Conservation (phyloP, 1,140 invertebrate genomes). For the Neomicropteryx cornuta region DNA sequence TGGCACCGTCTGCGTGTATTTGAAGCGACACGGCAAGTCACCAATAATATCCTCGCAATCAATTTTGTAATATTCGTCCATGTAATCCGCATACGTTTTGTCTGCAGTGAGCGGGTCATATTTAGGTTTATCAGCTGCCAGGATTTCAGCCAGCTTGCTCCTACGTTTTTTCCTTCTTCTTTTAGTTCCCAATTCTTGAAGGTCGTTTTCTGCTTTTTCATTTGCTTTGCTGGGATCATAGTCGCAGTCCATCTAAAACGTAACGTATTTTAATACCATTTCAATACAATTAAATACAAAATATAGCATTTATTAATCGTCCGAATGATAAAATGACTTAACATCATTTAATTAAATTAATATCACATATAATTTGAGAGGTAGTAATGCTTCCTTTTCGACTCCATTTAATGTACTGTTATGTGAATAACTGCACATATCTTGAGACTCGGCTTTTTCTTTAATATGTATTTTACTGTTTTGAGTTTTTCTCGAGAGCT, state of each 20-base stretch:
- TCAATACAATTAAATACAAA: no score
- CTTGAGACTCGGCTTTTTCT: no score
- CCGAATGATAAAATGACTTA: no score
- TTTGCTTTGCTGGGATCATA: slow-evolving; percentile 49
- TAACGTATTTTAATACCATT: slow-evolving; percentile 11
- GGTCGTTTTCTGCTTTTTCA: slow-evolving; percentile 43
- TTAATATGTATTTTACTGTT: no score
- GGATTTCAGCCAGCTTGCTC: slow-evolving; percentile 57
- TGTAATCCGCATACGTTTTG: slow-evolving; percentile 75
- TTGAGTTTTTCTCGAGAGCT: no score
- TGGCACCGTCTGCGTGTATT: slow-evolving; percentile 79
- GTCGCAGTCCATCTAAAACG: slow-evolving; percentile 75
- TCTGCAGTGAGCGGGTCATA: slow-evolving; percentile 65
- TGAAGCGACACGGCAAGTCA: slow-evolving; percentile 84
- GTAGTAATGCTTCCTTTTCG: no score
- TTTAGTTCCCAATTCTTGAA: slow-evolving; percentile 44
- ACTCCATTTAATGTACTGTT: no score
- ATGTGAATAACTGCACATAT: no score
- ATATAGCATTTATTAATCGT: no score
- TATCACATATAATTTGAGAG: no score
- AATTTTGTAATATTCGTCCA: slow-evolving; percentile 89
- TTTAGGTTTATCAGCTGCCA: slow-evolving; percentile 62
- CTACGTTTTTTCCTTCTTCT: slow-evolving; percentile 50
- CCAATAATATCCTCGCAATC: slow-evolving; percentile 93
- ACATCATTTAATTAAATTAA: no score